Evolutionary conservation across 2,888 invertebrate species (phyloP).

Genomic region (Isoperla grammatica): DNA sequence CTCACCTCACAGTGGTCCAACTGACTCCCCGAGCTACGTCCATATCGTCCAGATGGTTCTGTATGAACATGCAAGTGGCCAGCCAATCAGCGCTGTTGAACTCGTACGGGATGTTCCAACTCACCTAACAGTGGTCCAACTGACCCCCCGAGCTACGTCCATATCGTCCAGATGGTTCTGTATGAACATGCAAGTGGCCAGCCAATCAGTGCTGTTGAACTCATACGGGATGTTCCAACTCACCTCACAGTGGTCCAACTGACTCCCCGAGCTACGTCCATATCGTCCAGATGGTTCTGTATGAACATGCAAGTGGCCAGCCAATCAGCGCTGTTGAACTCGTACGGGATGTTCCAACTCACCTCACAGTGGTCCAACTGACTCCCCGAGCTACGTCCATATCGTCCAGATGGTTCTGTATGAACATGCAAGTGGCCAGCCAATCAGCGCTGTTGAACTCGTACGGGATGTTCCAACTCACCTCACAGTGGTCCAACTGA

Average conservation of each 20-base stretch:
- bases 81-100: conserved; percentile 86
- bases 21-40: conserved; percentile 70
- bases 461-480: no score
- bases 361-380: conserved; percentile 72
- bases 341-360: conserved; percentile 92
- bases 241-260: conserved; percentile 74
- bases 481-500: conserved; percentile 73
- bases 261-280: conserved; percentile 67
- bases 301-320: conserved; percentile 77
- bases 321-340: conserved; percentile 87
- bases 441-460: conserved; percentile 88
- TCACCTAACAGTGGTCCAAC: conserved; percentile 73
- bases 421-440: conserved; percentile 77
- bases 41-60: conserved; percentile 83
- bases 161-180: conserved; percentile 87
- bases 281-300: conserved; percentile 84
- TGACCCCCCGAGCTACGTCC: conserved; percentile 67
- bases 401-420: conserved; percentile 85
- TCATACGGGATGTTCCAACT: conserved; percentile 93
- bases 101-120: conserved; percentile 91
- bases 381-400: conserved; percentile 69
- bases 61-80: conserved; percentile 77
- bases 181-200: conserved; percentile 76
- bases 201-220: conserved; percentile 84
- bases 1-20: conserved; percentile 75